These are phyloP conservation scores for Esox lucius DNA, from an alignment of 2,797 vertebrate species.

Conservation along the genomic window DNA sequence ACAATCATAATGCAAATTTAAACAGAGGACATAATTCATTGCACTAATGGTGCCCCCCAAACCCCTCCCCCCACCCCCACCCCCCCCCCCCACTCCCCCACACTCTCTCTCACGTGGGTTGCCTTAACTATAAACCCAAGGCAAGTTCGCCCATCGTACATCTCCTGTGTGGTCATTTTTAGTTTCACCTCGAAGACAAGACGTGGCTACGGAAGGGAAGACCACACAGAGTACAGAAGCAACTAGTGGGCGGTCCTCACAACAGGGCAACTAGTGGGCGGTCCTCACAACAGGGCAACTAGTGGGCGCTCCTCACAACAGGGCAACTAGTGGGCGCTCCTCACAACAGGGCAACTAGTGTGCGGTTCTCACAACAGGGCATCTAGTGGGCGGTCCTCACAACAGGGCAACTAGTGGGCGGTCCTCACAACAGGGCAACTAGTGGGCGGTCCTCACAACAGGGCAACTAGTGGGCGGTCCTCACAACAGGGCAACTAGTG, in stretches of 20 bases:
- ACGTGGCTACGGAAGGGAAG: not conserved
- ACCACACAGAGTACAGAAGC: not conserved
- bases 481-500: no score
- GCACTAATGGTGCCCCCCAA: conserved; percentile 43
- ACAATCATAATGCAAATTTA: conserved; percentile 65
- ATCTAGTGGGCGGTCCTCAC: no score
- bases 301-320: no score
- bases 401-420: no score
- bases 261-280: no score
- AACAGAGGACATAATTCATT: conserved; percentile 59
- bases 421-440: no score
- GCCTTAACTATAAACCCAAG: conserved; percentile 55
- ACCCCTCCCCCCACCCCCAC: conserved; percentile 24
- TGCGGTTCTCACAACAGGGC: no score
- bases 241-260: conserved; percentile 8
- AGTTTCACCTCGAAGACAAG: not conserved
- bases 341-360: no score
- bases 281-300: no score
- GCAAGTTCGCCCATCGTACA: conserved; percentile 33
- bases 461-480: no score
- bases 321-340: no score
- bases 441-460: no score
- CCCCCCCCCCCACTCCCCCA: conserved; percentile 31
- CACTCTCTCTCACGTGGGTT: conserved; percentile 27
- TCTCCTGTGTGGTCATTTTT: not conserved